Percentiles rank a stretch among this genome's conserved stretches.
Evolutionary conservation across 1,140 invertebrate genomes (phyloP).

Genomic region (Leptinotarsa undecemlineata): DNA sequence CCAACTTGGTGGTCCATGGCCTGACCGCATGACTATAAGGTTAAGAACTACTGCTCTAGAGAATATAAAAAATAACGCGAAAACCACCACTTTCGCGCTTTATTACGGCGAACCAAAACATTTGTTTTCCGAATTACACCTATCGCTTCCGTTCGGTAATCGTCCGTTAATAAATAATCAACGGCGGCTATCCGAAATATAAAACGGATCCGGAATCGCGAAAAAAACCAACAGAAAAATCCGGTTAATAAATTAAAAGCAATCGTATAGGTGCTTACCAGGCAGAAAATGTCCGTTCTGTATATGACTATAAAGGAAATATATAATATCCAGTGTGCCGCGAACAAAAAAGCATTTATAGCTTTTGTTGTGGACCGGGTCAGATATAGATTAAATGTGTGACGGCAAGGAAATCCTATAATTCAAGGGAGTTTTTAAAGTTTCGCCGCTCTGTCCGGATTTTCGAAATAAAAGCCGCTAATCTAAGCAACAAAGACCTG

Average conservation of each 20-base stretch:
- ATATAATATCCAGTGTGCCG: not conserved
- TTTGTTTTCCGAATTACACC: not conserved
- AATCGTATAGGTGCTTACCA: not conserved
- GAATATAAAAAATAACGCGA: too few relatives aligned
- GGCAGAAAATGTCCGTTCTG: not conserved
- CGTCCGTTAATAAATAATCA: constrained; percentile 1
- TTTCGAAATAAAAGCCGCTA: too few relatives aligned
- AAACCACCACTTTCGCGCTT: too few relatives aligned
- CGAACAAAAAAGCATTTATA: constrained; percentile 6
- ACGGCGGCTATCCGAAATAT: not conserved
- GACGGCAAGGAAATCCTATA: not conserved
- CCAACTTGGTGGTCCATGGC: too few relatives aligned
- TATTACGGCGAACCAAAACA: not conserved
- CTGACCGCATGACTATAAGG: too few relatives aligned
- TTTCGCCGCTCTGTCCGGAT: not conserved
- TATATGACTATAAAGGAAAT: constrained; percentile 1
- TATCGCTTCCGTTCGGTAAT: not conserved
- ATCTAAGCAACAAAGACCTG: too few relatives aligned
- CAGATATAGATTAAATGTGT: constrained; percentile 6
- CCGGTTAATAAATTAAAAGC: constrained; percentile 6
- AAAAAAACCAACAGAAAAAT: not conserved
- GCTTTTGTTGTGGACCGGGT: not conserved
- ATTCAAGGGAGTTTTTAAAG: not conserved
- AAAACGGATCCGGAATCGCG: not conserved
- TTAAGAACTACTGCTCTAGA: too few relatives aligned